Evolutionary conservation across 2,888 invertebrate genomes (phyloP).

Genomic region (Resseliella maxima): DNA sequence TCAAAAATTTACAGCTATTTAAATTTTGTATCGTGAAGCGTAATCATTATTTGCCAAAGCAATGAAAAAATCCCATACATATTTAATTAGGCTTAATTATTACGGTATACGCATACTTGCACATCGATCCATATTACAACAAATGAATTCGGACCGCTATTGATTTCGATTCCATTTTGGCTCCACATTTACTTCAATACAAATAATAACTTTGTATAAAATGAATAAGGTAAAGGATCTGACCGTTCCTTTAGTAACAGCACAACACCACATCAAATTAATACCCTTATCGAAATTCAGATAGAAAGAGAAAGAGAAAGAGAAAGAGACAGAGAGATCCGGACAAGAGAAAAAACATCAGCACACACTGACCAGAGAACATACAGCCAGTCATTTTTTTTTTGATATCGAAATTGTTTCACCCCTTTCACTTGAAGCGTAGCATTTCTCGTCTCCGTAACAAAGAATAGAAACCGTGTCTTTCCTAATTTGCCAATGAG

Average conservation of each 20-base stretch:
- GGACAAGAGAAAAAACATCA: not conserved
- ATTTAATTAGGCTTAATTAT: constrained; percentile 54
- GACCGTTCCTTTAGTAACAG: constrained; percentile 49
- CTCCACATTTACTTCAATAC: not conserved
- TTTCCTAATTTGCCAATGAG: constrained; percentile 54
- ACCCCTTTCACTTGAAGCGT: constrained; percentile 38
- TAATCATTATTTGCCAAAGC: not conserved
- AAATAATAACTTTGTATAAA: constrained; percentile 10
- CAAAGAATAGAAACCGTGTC: constrained; percentile 48
- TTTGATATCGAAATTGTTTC: not conserved
- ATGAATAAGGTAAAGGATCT: not conserved
- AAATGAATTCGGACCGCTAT: constrained; percentile 14
- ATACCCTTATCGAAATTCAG: constrained; percentile 49
- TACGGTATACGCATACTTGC: not conserved
- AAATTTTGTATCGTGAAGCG: not conserved
- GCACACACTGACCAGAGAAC: constrained; percentile 16
- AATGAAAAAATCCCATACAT: constrained; percentile 49
- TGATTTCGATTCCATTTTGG: constrained; percentile 13
- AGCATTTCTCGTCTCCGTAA: constrained; percentile 7
- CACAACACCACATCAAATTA: constrained; percentile 39
- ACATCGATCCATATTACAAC: not conserved
- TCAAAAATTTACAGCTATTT: constrained; percentile 29
- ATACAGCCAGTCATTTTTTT: not conserved
- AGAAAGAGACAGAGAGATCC: not conserved
- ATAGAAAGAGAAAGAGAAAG: not conserved